Evolutionary conservation across 2,113 vertebrate species (phyloP).

Genomic region (Brachionichthys hirsutus): DNA sequence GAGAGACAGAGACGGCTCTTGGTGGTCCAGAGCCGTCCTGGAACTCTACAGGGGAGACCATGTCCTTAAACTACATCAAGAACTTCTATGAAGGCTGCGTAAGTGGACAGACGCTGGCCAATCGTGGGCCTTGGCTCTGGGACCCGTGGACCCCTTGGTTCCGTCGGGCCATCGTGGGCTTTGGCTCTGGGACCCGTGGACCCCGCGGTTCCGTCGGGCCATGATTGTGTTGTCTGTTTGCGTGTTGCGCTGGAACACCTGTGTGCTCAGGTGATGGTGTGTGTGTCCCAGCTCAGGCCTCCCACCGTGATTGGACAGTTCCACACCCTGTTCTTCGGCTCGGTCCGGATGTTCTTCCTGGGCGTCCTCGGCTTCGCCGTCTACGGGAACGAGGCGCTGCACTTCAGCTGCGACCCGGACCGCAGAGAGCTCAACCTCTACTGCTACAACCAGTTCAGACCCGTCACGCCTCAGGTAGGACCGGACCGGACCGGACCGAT

Average conservation of each 20-base stretch:
- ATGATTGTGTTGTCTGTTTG: neutral
- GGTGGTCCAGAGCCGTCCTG: slow-evolving; percentile 59
- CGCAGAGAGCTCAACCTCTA: slow-evolving; percentile 87
- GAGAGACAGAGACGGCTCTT: slow-evolving; percentile 41
- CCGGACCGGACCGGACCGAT: no score
- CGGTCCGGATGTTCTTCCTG: slow-evolving; percentile 84
- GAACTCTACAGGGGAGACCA: slow-evolving; percentile 52
- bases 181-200: no score
- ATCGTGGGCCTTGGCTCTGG: no score
- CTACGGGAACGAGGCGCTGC: slow-evolving; percentile 87
- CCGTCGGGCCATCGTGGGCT: no score
- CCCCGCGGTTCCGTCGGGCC: no score
- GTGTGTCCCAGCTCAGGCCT: slow-evolving; percentile 80
- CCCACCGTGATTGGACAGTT: slow-evolving; percentile 87
- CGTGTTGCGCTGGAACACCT: neutral
- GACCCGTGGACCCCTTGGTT: no score
- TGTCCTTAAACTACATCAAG: slow-evolving; percentile 87
- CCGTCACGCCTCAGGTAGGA: slow-evolving; percentile 86
- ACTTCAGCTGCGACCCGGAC: slow-evolving; percentile 90
- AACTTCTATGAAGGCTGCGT: slow-evolving; percentile 90
- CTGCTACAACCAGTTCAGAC: slow-evolving; percentile 90
- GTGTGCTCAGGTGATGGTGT: slow-evolving; percentile 9
- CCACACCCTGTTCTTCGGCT: slow-evolving; percentile 90
- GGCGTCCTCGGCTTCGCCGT: slow-evolving; percentile 87
- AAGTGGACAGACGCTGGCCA: no score